Evolutionary conservation across 37 sponge, comb jelly and placozoan genomes (phyloP).

Genomic region (Eunapius fragilis): DNA sequence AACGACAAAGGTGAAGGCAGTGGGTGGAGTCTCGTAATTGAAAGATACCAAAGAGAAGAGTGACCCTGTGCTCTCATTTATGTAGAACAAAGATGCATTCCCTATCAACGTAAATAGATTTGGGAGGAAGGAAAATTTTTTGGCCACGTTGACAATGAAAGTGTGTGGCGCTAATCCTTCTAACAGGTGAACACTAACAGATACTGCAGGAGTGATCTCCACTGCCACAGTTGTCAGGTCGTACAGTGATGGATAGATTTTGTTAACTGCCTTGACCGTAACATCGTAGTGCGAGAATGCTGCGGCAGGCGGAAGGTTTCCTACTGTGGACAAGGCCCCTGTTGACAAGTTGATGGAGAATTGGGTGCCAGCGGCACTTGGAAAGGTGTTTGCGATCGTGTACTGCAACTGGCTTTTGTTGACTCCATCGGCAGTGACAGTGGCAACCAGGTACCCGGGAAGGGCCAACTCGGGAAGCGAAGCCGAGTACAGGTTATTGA

Average conservation of each 20-base stretch:
- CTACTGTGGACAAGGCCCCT: background rate
- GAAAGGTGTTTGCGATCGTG: background rate
- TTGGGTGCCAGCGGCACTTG: background rate
- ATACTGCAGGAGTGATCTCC: background rate
- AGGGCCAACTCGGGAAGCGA: background rate
- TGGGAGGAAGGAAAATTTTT: background rate
- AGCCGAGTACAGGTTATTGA: background rate
- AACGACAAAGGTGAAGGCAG: background rate
- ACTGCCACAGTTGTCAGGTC: background rate
- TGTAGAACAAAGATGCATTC: background rate
- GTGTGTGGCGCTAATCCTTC: background rate
- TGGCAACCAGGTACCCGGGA: background rate
- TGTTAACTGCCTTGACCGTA: background rate
- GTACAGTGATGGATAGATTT: background rate
- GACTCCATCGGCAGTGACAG: background rate
- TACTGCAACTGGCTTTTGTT: background rate
- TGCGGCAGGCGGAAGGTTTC: background rate
- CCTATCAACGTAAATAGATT: background rate
- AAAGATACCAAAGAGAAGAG: background rate
- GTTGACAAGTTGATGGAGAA: background rate
- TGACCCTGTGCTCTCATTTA: background rate
- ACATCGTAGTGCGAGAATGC: background rate
- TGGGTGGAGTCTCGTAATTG: background rate
- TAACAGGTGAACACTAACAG: background rate
- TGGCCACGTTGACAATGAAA: background rate